phyloP scores from a whole-genome alignment of 1,140 invertebrate genomes.

The Lepidurus packardi region DNA sequence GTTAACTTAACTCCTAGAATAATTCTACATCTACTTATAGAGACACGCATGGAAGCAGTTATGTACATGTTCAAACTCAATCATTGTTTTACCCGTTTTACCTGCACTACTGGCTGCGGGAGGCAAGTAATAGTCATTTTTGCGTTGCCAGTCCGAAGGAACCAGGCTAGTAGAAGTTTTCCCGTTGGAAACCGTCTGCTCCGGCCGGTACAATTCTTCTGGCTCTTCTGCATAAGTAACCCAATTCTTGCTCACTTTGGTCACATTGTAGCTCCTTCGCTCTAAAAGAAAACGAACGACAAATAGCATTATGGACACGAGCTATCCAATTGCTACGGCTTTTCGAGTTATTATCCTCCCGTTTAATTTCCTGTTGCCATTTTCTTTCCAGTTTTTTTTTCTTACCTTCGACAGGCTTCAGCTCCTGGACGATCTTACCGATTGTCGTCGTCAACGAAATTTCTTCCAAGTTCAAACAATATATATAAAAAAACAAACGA shows the following conservation, averaged over 20 bases:
- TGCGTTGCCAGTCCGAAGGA: background rate
- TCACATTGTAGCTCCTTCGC: background rate
- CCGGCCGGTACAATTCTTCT: background rate
- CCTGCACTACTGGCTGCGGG: slow-evolving; percentile 1
- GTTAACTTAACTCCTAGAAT: too few relatives aligned
- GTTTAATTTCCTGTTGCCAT: background rate
- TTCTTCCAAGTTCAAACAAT: background rate
- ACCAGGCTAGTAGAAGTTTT: background rate
- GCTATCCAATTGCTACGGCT: background rate
- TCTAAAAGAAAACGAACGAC: background rate
- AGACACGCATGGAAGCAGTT: too few relatives aligned
- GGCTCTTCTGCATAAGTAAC: slow-evolving; percentile 3
- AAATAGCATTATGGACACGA: background rate
- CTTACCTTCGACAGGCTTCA: slow-evolving; percentile 2
- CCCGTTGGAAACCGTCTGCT: background rate
- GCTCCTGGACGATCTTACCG: background rate
- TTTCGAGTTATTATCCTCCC: background rate
- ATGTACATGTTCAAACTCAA: too few relatives aligned
- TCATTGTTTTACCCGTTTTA: background rate
- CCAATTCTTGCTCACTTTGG: slow-evolving; percentile 19
- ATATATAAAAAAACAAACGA: background rate
- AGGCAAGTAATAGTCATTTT: background rate
- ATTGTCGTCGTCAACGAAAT: background rate
- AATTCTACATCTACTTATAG: too few relatives aligned
- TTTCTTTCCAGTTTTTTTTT: background rate